Evolutionary conservation across 2,797 vertebrate species (phyloP), one percentile per base, ranked within the genome.

Genomic region (Gadopsis bispinosus): DNA sequence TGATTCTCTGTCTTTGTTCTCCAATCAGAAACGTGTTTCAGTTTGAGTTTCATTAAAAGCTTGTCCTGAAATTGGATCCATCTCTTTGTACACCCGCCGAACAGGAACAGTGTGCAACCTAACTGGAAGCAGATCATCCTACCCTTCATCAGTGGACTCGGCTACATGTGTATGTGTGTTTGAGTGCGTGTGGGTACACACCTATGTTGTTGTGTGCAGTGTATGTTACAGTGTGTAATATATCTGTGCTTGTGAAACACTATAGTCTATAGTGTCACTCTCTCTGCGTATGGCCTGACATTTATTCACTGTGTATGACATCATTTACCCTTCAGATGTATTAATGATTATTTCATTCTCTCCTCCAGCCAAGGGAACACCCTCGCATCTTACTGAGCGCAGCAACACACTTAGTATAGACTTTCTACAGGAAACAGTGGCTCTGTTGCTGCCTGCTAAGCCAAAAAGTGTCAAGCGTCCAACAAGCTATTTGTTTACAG

Each of bases 1-100:
- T 58, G 84, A 89, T 88, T 90, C 79, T 43, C 33, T 0, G 31
- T 50, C 93, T 95, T 94, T 95, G 93, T 94, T 95, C 91, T 93
- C 87, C 90, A 88, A 89, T 93, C 87, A 87, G 80, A 91, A 92
- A 92, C 80, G 87, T 88, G 91, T 93, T 95, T 92, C 90, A 88
- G 90, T 94, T 95, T 91, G 92, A 92, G 89, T 93, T 95, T 92
- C 93, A 95, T 94, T 92, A 94, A 92, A 94, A 95, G 94, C 94
- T 93, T 87, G 90, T 94, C 92, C 84, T 90, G 91, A 93, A 94
- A 94, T 75, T 77, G 78, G 92, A 94, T 90, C 93, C 83, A 60
- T 77, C 70, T 83, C 88, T 91, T 93, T 93, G 91, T 89, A 88
- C 85, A 60, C 68, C 72, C 79, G 53, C 75, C 41, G 75, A 93